Percentiles rank a stretch among this genome's conserved stretches.
Conservation (phyloP, 2,797 vertebrate genomes). For the Orestias chungarensis region DNA sequence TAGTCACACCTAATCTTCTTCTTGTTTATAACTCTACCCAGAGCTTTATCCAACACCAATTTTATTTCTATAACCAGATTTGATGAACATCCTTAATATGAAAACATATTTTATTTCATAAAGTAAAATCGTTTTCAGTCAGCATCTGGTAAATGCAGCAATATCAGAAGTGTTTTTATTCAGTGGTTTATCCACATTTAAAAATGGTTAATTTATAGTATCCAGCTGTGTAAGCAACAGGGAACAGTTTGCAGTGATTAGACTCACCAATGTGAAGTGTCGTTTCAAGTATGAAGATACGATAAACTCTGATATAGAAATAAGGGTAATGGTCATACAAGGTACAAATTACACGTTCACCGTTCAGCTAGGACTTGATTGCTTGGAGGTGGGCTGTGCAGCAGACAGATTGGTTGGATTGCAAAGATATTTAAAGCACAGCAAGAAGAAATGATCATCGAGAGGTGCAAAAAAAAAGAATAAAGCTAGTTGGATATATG, state of each 20-base stretch:
- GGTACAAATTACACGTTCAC: slow-evolving; percentile 2
- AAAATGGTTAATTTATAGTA: not conserved
- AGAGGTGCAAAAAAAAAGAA: not conserved
- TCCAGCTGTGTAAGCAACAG: not conserved
- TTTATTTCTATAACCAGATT: not conserved
- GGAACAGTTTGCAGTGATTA: slow-evolving; percentile 7
- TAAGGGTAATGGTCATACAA: slow-evolving; percentile 7
- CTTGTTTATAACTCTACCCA: not conserved
- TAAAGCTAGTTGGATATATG: slow-evolving; percentile 6
- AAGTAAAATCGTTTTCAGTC: not conserved
- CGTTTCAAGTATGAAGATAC: slow-evolving; percentile 2
- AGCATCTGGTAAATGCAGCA: not conserved
- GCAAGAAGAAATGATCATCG: slow-evolving; percentile 13
- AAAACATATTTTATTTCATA: not conserved
- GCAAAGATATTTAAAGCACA: slow-evolving; percentile 26
- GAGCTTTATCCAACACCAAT: too few species aligned
- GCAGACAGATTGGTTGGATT: slow-evolving; percentile 8
- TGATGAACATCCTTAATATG: not conserved
- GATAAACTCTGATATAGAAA: not conserved
- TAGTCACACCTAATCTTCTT: not conserved
- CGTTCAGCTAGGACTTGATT: slow-evolving; percentile 11
- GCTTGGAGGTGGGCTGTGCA: slow-evolving; percentile 3
- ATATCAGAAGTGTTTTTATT: not conserved
- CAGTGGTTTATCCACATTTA: not conserved
- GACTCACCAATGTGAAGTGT: slow-evolving; percentile 14